Conservation (phyloP, 2,888 invertebrate species). For the Julus scandinavius region DNA sequence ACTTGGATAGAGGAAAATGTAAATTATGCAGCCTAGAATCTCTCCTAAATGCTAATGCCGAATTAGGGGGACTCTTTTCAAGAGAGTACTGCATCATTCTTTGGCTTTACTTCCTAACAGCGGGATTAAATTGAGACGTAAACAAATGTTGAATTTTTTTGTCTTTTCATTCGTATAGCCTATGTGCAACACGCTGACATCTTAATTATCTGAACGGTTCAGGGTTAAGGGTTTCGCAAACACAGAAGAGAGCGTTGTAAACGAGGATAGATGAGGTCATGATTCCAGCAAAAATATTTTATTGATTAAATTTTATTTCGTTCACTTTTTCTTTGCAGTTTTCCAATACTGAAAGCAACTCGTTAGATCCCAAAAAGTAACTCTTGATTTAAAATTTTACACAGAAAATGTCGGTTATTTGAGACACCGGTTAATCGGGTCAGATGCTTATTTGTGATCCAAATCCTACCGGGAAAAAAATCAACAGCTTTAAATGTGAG, state of each 20-base stretch:
- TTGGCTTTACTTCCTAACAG: slow-evolving; percentile 6
- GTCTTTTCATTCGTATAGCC: not conserved
- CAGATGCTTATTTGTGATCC: no score
- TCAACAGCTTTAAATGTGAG: no score
- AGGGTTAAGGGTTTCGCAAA: not conserved
- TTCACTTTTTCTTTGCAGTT: not conserved
- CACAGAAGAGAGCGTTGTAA: not conserved
- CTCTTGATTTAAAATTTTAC: no score
- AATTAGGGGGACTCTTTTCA: not conserved
- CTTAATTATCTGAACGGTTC: not conserved
- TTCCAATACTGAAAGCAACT: not conserved
- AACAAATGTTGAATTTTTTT: slow-evolving; percentile 4
- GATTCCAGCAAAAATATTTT: not conserved
- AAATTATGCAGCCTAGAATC: not conserved
- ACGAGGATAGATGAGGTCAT: not conserved
- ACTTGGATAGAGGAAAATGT: not conserved
- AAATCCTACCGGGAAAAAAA: no score
- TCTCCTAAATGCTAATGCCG: not conserved
- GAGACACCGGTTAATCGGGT: no score
- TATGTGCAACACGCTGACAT: not conserved
- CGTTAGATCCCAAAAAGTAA: no score
- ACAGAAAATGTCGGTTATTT: no score
- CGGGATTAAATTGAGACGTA: slow-evolving; percentile 14
- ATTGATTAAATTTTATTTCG: slow-evolving; percentile 10
- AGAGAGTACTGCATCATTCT: slow-evolving; percentile 29